Conservation (phyloP, 2,888 invertebrate genomes). For the Choristoneura rosaceana region DNA sequence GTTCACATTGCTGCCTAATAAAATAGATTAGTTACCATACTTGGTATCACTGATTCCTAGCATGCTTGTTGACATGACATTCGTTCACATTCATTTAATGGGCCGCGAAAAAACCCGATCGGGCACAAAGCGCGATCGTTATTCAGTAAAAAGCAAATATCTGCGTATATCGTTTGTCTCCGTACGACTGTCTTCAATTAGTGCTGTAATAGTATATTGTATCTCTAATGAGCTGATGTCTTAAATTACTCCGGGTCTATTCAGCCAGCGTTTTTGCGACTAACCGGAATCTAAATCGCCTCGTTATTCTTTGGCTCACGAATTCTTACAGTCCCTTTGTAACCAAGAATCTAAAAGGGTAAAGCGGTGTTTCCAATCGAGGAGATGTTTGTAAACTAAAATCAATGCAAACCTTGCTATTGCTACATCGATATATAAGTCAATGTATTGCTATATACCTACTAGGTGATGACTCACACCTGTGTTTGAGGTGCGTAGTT, state of each 20-base stretch:
- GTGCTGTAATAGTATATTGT: constrained; percentile 30
- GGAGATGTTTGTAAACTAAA: too few species aligned
- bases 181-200: constrained; percentile 38
- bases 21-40: constrained; percentile 21
- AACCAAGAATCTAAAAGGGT: too few species aligned
- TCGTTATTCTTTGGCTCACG: not conserved
- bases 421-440: too few species aligned
- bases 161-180: constrained; percentile 32
- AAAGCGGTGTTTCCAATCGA: too few species aligned
- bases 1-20: constrained; percentile 16
- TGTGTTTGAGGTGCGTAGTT: too few species aligned
- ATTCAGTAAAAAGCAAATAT: constrained; percentile 38
- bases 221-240: constrained; percentile 31
- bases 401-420: too few species aligned
- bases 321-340: not conserved
- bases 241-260: constrained; percentile 26
- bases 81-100: constrained; percentile 22
- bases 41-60: constrained; percentile 28
- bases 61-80: constrained; percentile 11
- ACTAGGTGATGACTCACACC: too few species aligned
- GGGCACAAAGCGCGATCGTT: constrained; percentile 11
- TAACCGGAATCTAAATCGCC: not conserved
- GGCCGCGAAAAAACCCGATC: constrained; percentile 29
- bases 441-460: too few species aligned
- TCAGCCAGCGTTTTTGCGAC: constrained; percentile 6